Percentiles rank a stretch among this genome's conserved stretches.
These are phyloP conservation scores for Drosophila ficusphila DNA, from an alignment of 1,140 invertebrate species.

Conservation along the genomic window DNA sequence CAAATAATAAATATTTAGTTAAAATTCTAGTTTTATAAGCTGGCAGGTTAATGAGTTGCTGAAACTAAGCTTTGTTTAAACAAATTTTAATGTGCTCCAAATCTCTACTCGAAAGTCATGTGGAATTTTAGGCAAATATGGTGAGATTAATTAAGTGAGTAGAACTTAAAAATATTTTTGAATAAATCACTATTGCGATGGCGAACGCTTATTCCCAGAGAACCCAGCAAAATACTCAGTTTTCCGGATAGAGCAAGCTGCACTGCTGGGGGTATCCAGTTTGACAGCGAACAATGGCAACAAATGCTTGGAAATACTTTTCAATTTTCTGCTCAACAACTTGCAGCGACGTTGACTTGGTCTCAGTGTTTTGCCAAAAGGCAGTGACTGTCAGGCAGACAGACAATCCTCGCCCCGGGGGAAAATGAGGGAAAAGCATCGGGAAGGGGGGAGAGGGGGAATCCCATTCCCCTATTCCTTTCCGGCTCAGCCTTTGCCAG, in stretches of 20 bases:
- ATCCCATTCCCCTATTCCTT: constrained; percentile 4
- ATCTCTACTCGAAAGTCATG: too few relatives aligned
- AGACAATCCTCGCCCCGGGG: constrained; percentile 32
- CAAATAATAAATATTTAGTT: too few relatives aligned
- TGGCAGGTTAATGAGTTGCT: too few relatives aligned
- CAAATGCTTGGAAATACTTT: constrained; percentile 74
- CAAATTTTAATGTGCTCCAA: too few relatives aligned
- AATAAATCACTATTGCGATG: neutral
- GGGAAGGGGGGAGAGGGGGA: neutral
- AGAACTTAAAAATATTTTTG: too few relatives aligned
- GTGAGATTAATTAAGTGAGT: too few relatives aligned
- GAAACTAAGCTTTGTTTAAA: too few relatives aligned
- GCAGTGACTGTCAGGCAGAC: constrained; percentile 28
- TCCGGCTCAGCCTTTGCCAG: constrained; percentile 54
- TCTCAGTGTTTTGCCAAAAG: constrained; percentile 43
- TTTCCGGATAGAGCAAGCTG: constrained; percentile 6
- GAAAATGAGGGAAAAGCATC: constrained; percentile 5
- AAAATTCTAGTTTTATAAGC: too few relatives aligned
- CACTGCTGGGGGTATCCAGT: constrained; percentile 23
- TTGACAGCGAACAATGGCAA: constrained; percentile 52
- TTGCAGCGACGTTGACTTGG: constrained; percentile 60
- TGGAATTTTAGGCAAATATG: too few relatives aligned
- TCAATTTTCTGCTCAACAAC: constrained; percentile 82
- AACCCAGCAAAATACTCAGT: too few relatives aligned
- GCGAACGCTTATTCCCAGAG: neutral